These are phyloP conservation scores for Hyperoodon ampullatus DNA, from an alignment of 2,113 vertebrate species.

Conservation along the genomic window DNA sequence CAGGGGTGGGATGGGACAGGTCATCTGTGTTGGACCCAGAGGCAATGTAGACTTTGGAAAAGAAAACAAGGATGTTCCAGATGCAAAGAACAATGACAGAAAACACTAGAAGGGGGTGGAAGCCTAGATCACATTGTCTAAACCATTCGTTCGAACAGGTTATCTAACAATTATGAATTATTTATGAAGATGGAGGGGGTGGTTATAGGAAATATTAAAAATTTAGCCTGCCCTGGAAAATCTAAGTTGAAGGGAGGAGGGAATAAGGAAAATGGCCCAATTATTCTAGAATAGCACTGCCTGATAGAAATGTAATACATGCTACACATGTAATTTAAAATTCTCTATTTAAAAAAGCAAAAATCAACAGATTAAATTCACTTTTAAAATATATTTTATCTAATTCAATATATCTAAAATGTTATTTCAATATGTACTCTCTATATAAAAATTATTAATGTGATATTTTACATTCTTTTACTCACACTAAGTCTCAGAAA, in stretches of 20 bases:
- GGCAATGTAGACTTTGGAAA: neutral
- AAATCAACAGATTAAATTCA: neutral
- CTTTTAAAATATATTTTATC: neutral
- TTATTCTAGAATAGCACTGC: neutral
- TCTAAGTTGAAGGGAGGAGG: neutral
- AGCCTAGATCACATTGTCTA: neutral
- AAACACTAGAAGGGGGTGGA: neutral
- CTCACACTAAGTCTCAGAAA: neutral
- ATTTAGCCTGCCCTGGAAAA: conserved; percentile 19
- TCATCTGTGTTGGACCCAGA: neutral
- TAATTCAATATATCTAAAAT: conserved; percentile 20
- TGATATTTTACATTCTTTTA: neutral
- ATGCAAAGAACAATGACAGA: neutral
- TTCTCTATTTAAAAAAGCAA: neutral
- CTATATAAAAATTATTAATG: neutral
- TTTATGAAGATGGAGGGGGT: neutral
- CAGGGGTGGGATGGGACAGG: neutral
- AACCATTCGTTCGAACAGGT: neutral
- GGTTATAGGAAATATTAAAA: neutral
- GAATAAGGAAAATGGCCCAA: conserved; percentile 17
- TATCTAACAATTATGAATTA: conserved; percentile 6
- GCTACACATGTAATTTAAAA: neutral
- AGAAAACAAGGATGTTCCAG: neutral
- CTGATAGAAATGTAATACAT: conserved; percentile 12
- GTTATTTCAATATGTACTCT: neutral